A percentile compares a stretch with the other conserved stretches of the same genome.
Evolutionary conservation across 2,888 invertebrate species (phyloP).

Genomic region (Tupiocoris notatus): DNA sequence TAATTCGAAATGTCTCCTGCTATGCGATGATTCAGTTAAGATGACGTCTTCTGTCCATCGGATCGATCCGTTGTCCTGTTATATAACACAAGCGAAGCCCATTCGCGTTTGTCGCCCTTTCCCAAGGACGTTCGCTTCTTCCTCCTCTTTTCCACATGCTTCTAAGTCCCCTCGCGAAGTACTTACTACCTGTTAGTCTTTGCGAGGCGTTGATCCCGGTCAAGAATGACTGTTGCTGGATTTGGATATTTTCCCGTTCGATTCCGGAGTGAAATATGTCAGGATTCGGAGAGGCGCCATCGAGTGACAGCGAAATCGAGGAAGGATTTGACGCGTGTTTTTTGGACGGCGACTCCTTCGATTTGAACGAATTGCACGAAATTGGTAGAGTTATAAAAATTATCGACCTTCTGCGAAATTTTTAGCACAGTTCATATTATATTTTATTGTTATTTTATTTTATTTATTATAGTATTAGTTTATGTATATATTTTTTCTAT

Average conservation of each 20-base stretch:
- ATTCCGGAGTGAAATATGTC: neutral
- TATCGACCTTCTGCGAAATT: no score
- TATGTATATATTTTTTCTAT: no score
- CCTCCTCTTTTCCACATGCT: slow-evolving; percentile 2
- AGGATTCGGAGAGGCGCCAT: no score
- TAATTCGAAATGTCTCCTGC: no score
- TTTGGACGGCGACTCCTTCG: slow-evolving; percentile 17
- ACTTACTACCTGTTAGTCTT: neutral
- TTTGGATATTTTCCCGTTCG: neutral
- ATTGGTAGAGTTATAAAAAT: no score
- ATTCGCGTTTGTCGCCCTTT: slow-evolving; percentile 12
- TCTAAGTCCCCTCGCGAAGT: neutral
- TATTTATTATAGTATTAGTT: no score
- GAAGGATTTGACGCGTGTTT: slow-evolving; percentile 28
- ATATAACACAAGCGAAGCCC: slow-evolving; percentile 33
- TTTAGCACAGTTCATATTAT: no score
- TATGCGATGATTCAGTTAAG: neutral
- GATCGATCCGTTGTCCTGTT: neutral
- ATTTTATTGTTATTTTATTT: no score
- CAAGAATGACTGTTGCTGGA: neutral
- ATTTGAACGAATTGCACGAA: slow-evolving; percentile 8
- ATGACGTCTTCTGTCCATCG: neutral
- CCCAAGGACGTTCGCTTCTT: slow-evolving; percentile 31
- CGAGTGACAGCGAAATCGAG: slow-evolving; percentile 1
- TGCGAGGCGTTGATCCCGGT: neutral